Evolutionary conservation across 2,113 vertebrate genomes (phyloP).

Genomic region (Rhegmatorhina hoffmannsi): DNA sequence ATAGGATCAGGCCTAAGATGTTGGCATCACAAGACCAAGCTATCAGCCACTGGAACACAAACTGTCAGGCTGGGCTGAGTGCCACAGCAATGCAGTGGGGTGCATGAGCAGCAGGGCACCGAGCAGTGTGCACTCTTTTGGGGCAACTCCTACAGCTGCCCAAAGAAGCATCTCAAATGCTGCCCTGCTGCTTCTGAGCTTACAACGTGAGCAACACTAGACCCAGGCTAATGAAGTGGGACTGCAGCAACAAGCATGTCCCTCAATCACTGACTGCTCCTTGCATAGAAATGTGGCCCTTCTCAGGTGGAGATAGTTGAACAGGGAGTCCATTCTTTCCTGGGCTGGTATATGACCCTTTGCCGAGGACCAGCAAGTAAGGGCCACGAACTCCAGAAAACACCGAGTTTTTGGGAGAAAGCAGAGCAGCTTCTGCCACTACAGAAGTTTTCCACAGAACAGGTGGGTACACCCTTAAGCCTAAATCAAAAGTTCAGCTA

Average conservation of each 20-base stretch:
- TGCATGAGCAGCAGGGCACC: neutral
- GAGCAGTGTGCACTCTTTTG: accelerated
- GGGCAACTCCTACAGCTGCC: accelerated
- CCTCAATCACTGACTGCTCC: neutral
- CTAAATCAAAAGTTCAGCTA: neutral
- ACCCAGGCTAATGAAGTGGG: neutral
- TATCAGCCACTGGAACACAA: neutral
- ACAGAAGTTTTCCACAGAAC: neutral
- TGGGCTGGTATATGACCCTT: neutral
- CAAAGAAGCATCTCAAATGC: neutral
- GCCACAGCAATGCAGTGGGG: accelerated
- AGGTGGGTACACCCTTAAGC: neutral
- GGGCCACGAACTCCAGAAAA: neutral
- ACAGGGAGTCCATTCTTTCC: neutral
- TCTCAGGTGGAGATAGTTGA: neutral
- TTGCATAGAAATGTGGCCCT: neutral
- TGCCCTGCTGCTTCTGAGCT: neutral
- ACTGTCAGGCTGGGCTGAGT: neutral
- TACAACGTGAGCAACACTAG: accelerated
- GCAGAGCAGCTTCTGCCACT: neutral
- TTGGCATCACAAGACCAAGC: neutral
- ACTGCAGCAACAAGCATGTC: accelerated
- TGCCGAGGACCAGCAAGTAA: neutral
- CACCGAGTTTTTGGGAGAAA: neutral
- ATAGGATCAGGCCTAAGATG: neutral